These are phyloP conservation scores for Seriola quinqueradiata DNA, from an alignment of 2,113 vertebrate genomes.

Conservation along the genomic window DNA sequence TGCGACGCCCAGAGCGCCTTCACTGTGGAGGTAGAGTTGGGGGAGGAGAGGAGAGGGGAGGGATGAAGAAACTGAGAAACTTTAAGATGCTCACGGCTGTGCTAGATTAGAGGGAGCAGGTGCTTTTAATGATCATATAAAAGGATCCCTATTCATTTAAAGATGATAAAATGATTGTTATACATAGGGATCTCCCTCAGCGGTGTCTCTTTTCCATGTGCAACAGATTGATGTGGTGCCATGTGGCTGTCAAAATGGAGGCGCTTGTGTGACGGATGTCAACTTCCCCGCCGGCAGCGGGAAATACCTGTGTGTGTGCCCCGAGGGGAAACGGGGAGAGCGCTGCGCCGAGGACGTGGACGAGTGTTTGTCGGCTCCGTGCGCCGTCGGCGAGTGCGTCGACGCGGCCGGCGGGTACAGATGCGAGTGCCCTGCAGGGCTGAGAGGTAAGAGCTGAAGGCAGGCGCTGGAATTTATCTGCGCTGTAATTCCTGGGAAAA, in stretches of 20 bases:
- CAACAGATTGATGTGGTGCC: conserved; percentile 83
- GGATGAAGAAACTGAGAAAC: too few species aligned
- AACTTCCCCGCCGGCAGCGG: conserved; percentile 86
- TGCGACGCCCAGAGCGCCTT: conserved; percentile 85
- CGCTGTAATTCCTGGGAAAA: neutral
- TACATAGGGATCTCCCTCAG: too few species aligned
- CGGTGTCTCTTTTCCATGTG: neutral
- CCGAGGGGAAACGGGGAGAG: conserved; percentile 78
- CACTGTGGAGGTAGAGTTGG: conserved; percentile 80
- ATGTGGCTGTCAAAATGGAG: conserved; percentile 84
- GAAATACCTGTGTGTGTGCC: conserved; percentile 87
- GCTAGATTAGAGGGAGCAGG: too few species aligned
- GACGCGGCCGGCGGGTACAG: conserved; percentile 55
- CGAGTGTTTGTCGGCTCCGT: conserved; percentile 74
- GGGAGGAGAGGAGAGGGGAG: neutral
- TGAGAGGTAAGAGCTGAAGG: conserved; percentile 70
- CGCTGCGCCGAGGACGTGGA: conserved; percentile 80
- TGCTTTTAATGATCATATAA: too few species aligned
- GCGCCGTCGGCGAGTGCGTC: conserved; percentile 69
- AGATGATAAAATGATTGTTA: too few species aligned
- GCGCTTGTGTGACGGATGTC: conserved; percentile 84
- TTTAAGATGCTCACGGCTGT: too few species aligned
- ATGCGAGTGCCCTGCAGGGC: conserved; percentile 81
- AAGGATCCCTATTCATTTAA: too few species aligned
- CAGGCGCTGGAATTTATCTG: neutral